Evolutionary conservation across 2,888 invertebrate genomes (phyloP), one percentile per base, ranked within the genome.

Genomic region (Conops quadrifasciatus): DNA sequence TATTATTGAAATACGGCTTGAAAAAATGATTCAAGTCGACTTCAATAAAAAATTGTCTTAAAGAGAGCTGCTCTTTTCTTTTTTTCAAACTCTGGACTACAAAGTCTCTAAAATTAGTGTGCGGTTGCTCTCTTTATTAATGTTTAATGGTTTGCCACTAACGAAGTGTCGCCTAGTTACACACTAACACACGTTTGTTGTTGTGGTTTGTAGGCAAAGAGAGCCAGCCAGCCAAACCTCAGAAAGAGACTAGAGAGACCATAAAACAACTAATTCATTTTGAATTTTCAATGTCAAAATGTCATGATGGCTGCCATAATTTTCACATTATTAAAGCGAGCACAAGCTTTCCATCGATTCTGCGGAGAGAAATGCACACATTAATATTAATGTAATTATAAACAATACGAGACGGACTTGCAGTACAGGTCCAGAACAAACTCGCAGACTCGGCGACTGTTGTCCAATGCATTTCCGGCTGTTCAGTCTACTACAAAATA

Each of bases 321-420:
- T 58, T 9, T 58, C 58, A 28, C 58, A 58, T 15, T 58, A 58
- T 58, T 58, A 58, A 58, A 58, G 11, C 58, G 16, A 58, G 1
- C 16, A 58, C 58, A 15, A 49, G 49, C 24, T 26, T 58, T 11
- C 28, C 21, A 28, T 58, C 58, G 58, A 58, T 58, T 28, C 24
- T 58, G 28, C 28, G 58, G 28, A 58, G 58, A 28, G 11, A 19
- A 15, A 11, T n/a, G n/a, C 24, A 58, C 58, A 58, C 58, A 58
- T 58, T 58, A 58, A 26, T 28, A 58, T 58, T 58, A 58, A 58
- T 58, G 58, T 24, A 58, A 58, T 58, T 58, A 58, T 63, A 63
- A 47, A 47, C 47, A 63, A 45, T 63, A 16, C 26, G 11, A 47
- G 16, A 26, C 3, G 45, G 21, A 19, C 36, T 19, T 36, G 62